Evolutionary conservation across 2,113 vertebrate species (phyloP), one percentile per base, ranked within the genome.

Genomic region (Rhinogobius similis): DNA sequence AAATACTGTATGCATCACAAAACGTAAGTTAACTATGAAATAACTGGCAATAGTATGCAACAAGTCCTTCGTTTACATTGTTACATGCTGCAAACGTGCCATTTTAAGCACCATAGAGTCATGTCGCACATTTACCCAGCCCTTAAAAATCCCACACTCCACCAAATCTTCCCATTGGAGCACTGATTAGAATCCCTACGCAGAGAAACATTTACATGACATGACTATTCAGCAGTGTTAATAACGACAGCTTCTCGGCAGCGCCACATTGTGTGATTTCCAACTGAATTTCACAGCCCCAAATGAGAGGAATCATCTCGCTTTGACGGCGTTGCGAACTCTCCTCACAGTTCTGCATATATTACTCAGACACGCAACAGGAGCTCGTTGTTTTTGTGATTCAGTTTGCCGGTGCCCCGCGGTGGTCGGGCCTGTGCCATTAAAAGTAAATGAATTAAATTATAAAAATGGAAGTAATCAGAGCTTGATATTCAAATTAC

Each of bases 171-270:
- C 46, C 67, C 68, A 66, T 70, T 75, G 29, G 56, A 75, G 53
- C 18, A 24, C 43, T 46, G 68, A 65, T 32, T 52, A 50, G 24
- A 82, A 32, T 41, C 39, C 27, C 48, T 8, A 8, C 2, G 3
- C 65, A 66, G 67, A 81, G 46, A 77, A 78, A 81, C 80, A 75
- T 73, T 81, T 81, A 69, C 65, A 67, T 10, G 20, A 71, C 71
- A 32, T 81, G 68, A 36, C 32, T 13, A 63, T 82, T 79, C 68
- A 74, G 72, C 62, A 81, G 81, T 55, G 73, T 27, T 55, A 74
- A 75, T 79, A 70, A 85, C 77, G 76, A 78, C 79, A 78, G 67
- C 43, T 76, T 64, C 75, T 79, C 72, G 4, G 9, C 71, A 64
- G 66, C 62, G 70, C 27, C 65, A 58, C 69, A 62, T 72, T 75